These are phyloP conservation scores for Lepeophtheirus nordmannii DNA, from an alignment of 2,888 invertebrate species.

Conservation along the genomic window DNA sequence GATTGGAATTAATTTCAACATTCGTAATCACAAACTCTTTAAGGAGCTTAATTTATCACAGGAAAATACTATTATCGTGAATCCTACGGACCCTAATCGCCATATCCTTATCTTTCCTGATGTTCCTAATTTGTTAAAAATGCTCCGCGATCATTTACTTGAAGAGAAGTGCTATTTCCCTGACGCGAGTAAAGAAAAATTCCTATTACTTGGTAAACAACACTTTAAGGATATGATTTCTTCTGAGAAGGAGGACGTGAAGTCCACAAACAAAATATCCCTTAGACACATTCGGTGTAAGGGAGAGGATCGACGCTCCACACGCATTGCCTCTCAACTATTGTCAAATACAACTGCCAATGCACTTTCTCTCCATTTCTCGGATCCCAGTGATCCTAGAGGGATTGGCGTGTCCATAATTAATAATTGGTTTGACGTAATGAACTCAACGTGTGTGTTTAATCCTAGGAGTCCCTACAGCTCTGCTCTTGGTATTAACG, in stretches of 20 bases:
- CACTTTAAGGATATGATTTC: background rate
- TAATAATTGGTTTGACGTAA: background rate
- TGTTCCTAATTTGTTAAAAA: background rate
- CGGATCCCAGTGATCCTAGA: background rate
- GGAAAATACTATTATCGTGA: background rate
- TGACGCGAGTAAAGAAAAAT: background rate
- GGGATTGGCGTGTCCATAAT: background rate
- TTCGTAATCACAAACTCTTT: background rate
- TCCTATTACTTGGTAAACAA: background rate
- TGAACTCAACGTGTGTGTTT: background rate
- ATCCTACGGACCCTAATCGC: background rate
- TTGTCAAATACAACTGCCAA: background rate
- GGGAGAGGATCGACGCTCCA: background rate
- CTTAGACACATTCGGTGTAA: background rate
- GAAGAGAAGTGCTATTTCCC: background rate
- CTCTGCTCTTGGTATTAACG: background rate
- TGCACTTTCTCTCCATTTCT: background rate
- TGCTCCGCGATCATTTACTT: background rate
- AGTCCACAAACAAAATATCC: background rate
- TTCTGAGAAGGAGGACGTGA: background rate
- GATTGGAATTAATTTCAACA: background rate
- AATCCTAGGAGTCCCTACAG: background rate
- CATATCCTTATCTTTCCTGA: background rate
- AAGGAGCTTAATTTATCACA: background rate
- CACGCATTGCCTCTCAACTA: background rate